Evolutionary conservation across 2,888 invertebrate species (phyloP).

Genomic region (Colostygia pectinataria): DNA sequence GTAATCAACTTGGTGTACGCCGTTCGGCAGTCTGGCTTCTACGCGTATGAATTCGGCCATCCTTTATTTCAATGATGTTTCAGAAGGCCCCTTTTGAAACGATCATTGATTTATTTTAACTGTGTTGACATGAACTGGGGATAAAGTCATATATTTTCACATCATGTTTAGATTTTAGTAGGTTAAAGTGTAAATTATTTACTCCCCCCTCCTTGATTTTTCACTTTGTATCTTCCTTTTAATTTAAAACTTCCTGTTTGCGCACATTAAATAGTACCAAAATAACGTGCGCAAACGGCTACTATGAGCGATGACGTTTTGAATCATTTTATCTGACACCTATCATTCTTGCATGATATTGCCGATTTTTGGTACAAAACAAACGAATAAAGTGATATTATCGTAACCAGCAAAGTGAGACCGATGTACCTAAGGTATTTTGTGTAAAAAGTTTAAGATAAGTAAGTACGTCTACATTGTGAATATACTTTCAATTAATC

Average conservation of each 20-base stretch:
- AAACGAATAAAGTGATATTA: constrained; percentile 21
- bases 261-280: not conserved
- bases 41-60: too few relatives aligned
- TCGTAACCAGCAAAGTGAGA: constrained; percentile 8
- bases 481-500: constrained; percentile 42
- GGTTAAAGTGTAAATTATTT: constrained; percentile 19
- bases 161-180: constrained; percentile 16
- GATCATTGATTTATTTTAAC: too few relatives aligned
- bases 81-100: too few relatives aligned
- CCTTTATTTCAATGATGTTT: too few relatives aligned
- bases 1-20: too few relatives aligned
- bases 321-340: not conserved
- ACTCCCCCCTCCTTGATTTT: not conserved
- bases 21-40: too few relatives aligned
- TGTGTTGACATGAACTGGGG: constrained; percentile 7
- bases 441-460: constrained; percentile 48
- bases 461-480: constrained; percentile 42
- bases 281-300: not conserved
- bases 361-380: constrained; percentile 11
- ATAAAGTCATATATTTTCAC: constrained; percentile 16
- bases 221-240: not conserved
- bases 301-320: not conserved
- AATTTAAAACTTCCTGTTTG: not conserved
- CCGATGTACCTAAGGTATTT: constrained; percentile 31
- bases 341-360: not conserved